These are phyloP conservation scores for Drosophila suboccidentalis DNA, from an alignment of 2,888 invertebrate genomes.

Conservation along the genomic window DNA sequence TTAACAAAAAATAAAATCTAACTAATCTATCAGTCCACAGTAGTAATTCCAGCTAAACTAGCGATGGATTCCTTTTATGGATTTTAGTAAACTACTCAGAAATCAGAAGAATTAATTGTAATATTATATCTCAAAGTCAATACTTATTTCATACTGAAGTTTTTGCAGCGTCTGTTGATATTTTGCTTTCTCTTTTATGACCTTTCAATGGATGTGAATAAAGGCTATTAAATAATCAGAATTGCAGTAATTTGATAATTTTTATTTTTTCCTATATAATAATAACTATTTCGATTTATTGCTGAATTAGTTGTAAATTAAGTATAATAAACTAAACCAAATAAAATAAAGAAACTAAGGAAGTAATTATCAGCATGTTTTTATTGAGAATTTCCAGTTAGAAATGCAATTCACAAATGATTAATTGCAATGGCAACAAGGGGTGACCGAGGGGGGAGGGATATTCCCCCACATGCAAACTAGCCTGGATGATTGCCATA, in stretches of 20 bases:
- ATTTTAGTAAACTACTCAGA: background rate
- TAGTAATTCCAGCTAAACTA: too few relatives aligned
- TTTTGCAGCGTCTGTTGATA: too few relatives aligned
- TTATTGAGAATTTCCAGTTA: background rate
- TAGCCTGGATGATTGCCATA: constrained; percentile 24
- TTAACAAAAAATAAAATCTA: too few relatives aligned
- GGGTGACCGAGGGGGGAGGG: constrained; percentile 2
- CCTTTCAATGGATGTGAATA: background rate
- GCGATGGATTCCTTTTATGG: background rate
- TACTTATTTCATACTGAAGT: too few relatives aligned
- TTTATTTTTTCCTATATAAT: background rate
- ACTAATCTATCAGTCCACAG: too few relatives aligned
- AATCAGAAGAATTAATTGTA: background rate
- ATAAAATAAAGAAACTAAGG: background rate
- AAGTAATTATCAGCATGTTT: background rate
- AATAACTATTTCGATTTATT: background rate
- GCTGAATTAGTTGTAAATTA: background rate
- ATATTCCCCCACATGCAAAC: constrained; percentile 19
- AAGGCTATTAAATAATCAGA: background rate
- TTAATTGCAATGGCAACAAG: constrained; percentile 36
- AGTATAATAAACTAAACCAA: background rate
- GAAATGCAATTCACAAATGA: constrained; percentile 26
- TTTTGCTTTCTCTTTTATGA: background rate
- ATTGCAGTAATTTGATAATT: background rate
- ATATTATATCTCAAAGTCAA: background rate